Base-by-base conservation (phyloP, 1,140 invertebrate species). In the Sarcophaga bullata region DNA sequence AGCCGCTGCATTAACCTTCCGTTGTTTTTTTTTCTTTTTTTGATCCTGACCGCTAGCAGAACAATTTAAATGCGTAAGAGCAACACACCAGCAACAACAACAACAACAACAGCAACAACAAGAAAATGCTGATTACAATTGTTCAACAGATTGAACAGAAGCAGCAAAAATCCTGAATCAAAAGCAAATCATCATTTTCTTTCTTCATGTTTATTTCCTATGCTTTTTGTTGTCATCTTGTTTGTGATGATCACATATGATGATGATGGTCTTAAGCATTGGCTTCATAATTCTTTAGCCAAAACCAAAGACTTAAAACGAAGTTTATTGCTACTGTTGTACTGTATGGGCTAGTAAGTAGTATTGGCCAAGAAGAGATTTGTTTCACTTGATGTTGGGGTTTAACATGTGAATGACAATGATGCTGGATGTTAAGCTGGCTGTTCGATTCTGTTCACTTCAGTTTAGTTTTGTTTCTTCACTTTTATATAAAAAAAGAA, bases 31-130 rank as follows among this genome's bases (percentile, higher is more conserved):
- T 87, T 37, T 37, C 4, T 72, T 72, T 25, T 47, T 78, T 78
- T 87, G 86, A 88, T 88, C 87, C 86, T 86, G 85, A 50, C 75
- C 80, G 80, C 25, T 25, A 68, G 80, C 80, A 68, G 80, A 80
- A 80, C 80, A 68, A 80, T 80, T 80, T 80, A 80, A 80, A 80
- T 62, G 52, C 52, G 54, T 46, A 47, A 48, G 52, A 25, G 13
- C n/a, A 6, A n/a, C n/a, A n/a, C n/a, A n/a, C n/a, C n/a, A n/a
- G n/a, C n/a, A n/a, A n/a, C n/a, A n/a, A n/a, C n/a, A n/a, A n/a
- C n/a, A n/a, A n/a, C n/a, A n/a, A n/a, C n/a, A n/a, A n/a, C n/a
- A 25, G 13, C n/a, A 6, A 47, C 62, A 72, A 19, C 11, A 6
- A 52, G 2, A 52, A 52, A 52, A 52, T 52, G 25, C 25, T 37